A percentile compares a stretch with the other conserved stretches of the same genome.
phyloP scores from a whole-genome alignment of 2,888 invertebrate genomes.

The Lycia hirtaria region DNA sequence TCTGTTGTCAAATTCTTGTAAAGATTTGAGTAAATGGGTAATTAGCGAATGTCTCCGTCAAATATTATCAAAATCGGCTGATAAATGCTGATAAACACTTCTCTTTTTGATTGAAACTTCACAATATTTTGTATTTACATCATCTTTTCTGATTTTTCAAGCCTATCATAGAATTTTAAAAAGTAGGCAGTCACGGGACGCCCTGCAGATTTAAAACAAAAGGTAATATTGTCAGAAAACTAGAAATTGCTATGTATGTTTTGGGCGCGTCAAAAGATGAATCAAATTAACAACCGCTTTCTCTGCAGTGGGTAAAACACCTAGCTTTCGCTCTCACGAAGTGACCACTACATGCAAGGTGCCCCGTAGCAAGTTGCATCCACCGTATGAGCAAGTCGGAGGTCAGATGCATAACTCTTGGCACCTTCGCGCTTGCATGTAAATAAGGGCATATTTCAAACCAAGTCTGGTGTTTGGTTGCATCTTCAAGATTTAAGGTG shows the following conservation, averaged over 20 bases:
- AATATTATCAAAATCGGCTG: no score
- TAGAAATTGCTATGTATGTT: background rate
- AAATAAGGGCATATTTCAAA: conserved; percentile 74
- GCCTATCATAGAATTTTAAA: no score
- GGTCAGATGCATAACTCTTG: conserved; percentile 72
- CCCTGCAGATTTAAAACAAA: no score
- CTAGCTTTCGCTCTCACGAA: background rate
- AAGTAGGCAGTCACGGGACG: no score
- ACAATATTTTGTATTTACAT: no score
- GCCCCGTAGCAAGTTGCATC: conserved; percentile 5
- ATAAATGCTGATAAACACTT: no score
- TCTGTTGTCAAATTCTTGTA: no score
- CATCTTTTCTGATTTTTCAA: no score
- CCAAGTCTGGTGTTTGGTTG: conserved; percentile 49
- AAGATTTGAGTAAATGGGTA: no score
- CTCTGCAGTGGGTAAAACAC: background rate
- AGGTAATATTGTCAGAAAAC: no score
- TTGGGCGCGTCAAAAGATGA: background rate
- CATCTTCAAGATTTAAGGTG: conserved; percentile 46
- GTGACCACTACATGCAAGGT: conserved; percentile 3
- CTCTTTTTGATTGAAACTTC: no score
- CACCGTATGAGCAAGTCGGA: conserved; percentile 46
- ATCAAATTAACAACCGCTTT: background rate
- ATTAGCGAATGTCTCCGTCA: no score
- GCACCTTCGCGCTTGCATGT: conserved; percentile 62